Evolutionary conservation across 1,140 invertebrate species (phyloP).

Genomic region (Heterodera schachtii): DNA sequence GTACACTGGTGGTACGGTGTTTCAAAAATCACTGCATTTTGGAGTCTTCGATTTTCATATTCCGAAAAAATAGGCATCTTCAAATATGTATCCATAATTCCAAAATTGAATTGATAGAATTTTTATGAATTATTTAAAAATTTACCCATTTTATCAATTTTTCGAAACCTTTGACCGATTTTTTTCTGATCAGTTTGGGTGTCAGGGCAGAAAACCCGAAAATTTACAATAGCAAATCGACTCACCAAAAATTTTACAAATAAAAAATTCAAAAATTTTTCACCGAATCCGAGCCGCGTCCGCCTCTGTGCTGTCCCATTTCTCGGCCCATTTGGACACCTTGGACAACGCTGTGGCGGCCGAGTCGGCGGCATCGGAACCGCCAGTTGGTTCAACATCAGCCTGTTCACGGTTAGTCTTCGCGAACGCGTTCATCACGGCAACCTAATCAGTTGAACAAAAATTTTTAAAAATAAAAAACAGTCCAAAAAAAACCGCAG

Average conservation of each 20-base stretch:
- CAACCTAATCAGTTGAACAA: slow-evolving; percentile 62
- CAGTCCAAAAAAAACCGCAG: no score
- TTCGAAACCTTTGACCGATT: neutral
- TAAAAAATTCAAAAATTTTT: neutral
- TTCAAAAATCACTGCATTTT: no score
- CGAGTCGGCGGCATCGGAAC: neutral
- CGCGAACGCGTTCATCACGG: slow-evolving; percentile 71
- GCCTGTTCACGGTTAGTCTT: slow-evolving; percentile 60
- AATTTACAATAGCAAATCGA: no score
- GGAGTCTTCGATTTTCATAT: no score
- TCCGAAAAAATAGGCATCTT: no score
- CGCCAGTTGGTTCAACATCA: slow-evolving; percentile 40
- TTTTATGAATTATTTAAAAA: no score
- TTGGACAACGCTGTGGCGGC: neutral
- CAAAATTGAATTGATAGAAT: no score
- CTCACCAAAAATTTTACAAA: neutral
- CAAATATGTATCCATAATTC: no score
- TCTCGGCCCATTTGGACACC: slow-evolving; percentile 13
- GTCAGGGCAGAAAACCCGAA: no score
- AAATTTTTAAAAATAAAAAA: neutral
- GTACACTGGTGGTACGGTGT: no score
- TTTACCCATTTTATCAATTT: no score
- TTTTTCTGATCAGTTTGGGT: no score
- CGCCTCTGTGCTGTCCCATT: slow-evolving; percentile 47
- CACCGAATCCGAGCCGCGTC: slow-evolving; percentile 32